Base-by-base conservation (phyloP, 2,888 invertebrate species). In the Drosophila quinaria region DNA sequence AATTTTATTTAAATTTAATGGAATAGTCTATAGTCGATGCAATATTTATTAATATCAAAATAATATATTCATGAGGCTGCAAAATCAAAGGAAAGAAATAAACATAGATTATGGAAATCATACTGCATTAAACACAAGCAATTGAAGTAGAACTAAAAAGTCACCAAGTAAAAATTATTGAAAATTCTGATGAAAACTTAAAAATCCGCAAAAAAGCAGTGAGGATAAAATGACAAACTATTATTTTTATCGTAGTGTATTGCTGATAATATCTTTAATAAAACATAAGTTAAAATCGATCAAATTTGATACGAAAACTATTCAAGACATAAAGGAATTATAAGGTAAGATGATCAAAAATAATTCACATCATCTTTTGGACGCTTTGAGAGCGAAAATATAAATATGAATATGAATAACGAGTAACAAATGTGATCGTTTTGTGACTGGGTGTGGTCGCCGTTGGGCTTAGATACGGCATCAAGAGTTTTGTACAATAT, bases 401-500 rank as follows among this genome's bases (percentile, higher is more conserved):
- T 2, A 3, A 22, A 3, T 17, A 11, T 19, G 13, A 51, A 15
- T 13, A 50, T 50, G 33, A n/a, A 39, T 39, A 11, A 17, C 37
- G 35, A 39, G 17, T 37, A 39, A 25, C 49, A 17, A 50, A 51
- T 51, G 9, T 4, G 33, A 54, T 29, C 29, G 44, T 50, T 50
- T 51, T 51, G 51, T 37, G 51, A 51, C 35, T 58, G 56, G 46
- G 46, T 58, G 46, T 58, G 56, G 56, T 47, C 37, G 56, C 46
- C 46, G 8, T 17, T 60, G 50, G 63, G 47, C 56, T 56, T 49
- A 25, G 63, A 56, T 41, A 33, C 6, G 47, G 56, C 56, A 56
- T 39, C 47, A 44, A 33, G 6, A 39, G 47, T 56, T 54, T 22
- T 49, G 33, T 33, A 19, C 3, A 25, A 46, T 46, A 29, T 47